Evolutionary conservation across 1,140 invertebrate species (phyloP), one percentile per base, ranked within the genome.

Genomic region (Homalodisca vitripennis): DNA sequence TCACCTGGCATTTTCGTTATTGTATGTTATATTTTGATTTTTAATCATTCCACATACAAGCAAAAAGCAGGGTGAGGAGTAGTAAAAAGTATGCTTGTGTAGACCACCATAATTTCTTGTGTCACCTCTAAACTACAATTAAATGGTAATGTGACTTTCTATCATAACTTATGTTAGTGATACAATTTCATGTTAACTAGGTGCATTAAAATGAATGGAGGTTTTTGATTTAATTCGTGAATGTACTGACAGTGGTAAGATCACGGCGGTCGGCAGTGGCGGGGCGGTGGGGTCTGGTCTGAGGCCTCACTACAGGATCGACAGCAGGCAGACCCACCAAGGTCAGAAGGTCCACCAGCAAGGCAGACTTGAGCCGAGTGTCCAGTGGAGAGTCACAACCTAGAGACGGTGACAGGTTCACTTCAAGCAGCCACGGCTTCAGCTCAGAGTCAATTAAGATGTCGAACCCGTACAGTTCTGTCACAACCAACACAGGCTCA

Each of bases 381-480:
- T 98, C 96, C 55, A 98, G 79, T 0, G 94, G 92, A 72, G 93
- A 93, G 80, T 97, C 94, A 78, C 95, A 96, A 63, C 93, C 94
- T 73, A 98, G 82, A 72, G 94, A 97, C 0, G 96, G 96, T 0
- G 93, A 97, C 1, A 98, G 80, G 80, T 98, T 98, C 10, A 95
- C 90, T 81, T 98, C 96, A 53, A 97, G 79, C 20, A 98, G 79
- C 95, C 95, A 98, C 0, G 96, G 95, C 78, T 95, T 95, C 68
- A 97, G 79, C 69, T 89, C 88, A 68, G 92, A 89, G 80, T 98
- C 96, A 57, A 98, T 89, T 20, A 98, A 79, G 71, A 98, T 93
- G 80, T 98, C 96, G 80, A 97, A 97, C n/a, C 96, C 96, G 79
- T 95, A 98, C 24, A 98, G 79, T 81, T 98, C 94, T 93, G 84